Evolutionary conservation across 2,113 vertebrate genomes (phyloP).

Genomic region (Buteo buteo): DNA sequence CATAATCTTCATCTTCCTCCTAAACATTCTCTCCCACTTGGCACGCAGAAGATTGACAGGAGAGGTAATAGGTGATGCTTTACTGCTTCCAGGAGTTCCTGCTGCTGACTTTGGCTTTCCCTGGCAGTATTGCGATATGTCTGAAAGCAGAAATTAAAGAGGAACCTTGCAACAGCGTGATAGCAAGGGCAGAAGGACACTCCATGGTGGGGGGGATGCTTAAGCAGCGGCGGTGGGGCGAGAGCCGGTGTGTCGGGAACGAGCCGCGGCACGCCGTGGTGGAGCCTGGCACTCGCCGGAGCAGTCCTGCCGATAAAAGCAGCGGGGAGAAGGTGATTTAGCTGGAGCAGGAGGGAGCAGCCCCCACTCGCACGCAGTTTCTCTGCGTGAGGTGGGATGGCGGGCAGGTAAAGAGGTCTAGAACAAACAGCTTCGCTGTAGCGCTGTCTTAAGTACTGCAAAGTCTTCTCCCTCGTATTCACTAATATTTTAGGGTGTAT

Average conservation of each 20-base stretch:
- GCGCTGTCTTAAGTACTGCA: background rate
- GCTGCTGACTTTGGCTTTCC: background rate
- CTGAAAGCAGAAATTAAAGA: background rate
- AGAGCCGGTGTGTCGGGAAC: background rate
- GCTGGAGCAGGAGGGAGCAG: background rate
- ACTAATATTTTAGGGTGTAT: background rate
- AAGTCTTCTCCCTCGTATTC: background rate
- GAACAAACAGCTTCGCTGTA: background rate
- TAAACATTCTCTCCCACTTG: background rate
- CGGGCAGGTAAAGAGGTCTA: background rate
- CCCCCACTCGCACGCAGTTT: accelerated
- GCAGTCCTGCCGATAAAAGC: background rate
- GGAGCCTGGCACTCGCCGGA: accelerated
- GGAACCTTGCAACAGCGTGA: background rate
- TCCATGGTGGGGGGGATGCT: background rate
- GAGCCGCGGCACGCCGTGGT: accelerated
- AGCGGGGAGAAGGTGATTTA: background rate
- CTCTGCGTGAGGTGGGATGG: background rate
- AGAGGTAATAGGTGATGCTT: background rate
- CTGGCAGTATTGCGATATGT: accelerated
- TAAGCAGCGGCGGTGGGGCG: background rate
- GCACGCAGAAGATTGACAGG: background rate
- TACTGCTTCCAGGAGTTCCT: background rate
- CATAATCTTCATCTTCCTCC: background rate
- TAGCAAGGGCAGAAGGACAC: background rate